These are phyloP conservation scores for Anniella stebbinsi DNA, from an alignment of 2,797 vertebrate genomes.

Conservation along the genomic window DNA sequence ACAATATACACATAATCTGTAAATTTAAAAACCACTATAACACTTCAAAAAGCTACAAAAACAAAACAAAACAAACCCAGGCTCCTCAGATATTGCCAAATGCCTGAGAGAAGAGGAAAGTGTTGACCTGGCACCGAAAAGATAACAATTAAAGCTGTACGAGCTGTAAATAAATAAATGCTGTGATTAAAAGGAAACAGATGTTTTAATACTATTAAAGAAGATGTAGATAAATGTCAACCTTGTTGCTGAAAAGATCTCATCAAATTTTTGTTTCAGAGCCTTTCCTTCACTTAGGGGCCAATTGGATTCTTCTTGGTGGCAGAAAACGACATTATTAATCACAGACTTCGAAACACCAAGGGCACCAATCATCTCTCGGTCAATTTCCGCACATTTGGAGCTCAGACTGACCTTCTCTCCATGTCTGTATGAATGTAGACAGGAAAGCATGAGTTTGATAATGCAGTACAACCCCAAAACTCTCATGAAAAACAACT, in stretches of 20 bases:
- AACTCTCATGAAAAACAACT: neutral
- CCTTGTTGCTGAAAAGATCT: slow-evolving; percentile 98
- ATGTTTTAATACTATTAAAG: slow-evolving; percentile 19
- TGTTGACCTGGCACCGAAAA: too few species aligned
- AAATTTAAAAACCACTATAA: too few species aligned
- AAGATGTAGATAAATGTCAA: slow-evolving; percentile 71
- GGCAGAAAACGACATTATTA: slow-evolving; percentile 97
- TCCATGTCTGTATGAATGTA: slow-evolving; percentile 81
- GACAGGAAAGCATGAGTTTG: neutral
- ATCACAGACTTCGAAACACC: slow-evolving; percentile 96
- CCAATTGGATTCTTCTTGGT: slow-evolving; percentile 99
- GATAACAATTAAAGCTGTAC: too few species aligned
- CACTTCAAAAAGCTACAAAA: too few species aligned
- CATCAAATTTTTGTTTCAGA: slow-evolving; percentile 98
- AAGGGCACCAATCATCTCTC: slow-evolving; percentile 94
- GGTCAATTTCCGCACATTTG: slow-evolving; percentile 94
- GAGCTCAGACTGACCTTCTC: slow-evolving; percentile 91
- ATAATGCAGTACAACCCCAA: neutral
- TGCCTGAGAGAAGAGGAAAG: too few species aligned
- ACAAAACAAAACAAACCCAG: too few species aligned
- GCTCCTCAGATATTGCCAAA: too few species aligned
- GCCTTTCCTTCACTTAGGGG: slow-evolving; percentile 95
- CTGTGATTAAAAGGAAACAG: neutral
- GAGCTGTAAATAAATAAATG: neutral
- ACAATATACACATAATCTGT: too few species aligned